Percentiles rank a stretch among this genome's conserved stretches.
phyloP scores from a whole-genome alignment of 2,113 vertebrate genomes.

The Scolopax mira region DNA sequence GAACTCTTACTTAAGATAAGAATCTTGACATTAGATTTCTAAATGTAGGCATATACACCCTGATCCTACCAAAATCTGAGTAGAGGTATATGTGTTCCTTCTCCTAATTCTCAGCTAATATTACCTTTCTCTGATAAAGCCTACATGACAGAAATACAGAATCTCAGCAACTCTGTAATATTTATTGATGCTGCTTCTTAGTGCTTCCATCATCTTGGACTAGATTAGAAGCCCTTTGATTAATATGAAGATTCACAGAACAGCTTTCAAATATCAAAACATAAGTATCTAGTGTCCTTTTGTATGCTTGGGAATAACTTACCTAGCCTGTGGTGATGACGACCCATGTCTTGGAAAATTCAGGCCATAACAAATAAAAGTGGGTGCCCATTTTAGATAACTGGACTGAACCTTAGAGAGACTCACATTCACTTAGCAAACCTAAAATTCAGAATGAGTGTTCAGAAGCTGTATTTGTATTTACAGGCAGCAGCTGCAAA shows the following conservation, averaged over 20 bases:
- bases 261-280: neutral
- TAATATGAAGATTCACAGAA: neutral
- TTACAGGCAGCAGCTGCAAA: neutral
- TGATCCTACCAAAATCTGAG: neutral
- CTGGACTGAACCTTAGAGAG: neutral
- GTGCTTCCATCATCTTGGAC: neutral
- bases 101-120: neutral
- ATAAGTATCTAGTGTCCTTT: neutral
- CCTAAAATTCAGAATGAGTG: neutral
- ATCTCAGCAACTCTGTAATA: neutral
- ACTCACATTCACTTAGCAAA: neutral
- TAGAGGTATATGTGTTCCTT: neutral
- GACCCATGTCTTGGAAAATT: neutral
- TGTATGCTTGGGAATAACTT: neutral
- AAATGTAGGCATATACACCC: neutral
- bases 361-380: neutral
- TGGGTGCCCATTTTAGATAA: neutral
- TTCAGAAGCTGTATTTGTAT: neutral
- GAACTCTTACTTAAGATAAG: neutral
- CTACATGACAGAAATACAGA: neutral
- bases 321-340: neutral
- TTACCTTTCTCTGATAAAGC: neutral
- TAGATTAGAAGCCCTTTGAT: neutral
- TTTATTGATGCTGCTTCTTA: neutral
- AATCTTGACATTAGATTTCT: neutral